A percentile compares a stretch with the other conserved stretches of the same genome.
Evolutionary conservation across 2,113 vertebrate species (phyloP).

Genomic region (Dromaius novaehollandiae): DNA sequence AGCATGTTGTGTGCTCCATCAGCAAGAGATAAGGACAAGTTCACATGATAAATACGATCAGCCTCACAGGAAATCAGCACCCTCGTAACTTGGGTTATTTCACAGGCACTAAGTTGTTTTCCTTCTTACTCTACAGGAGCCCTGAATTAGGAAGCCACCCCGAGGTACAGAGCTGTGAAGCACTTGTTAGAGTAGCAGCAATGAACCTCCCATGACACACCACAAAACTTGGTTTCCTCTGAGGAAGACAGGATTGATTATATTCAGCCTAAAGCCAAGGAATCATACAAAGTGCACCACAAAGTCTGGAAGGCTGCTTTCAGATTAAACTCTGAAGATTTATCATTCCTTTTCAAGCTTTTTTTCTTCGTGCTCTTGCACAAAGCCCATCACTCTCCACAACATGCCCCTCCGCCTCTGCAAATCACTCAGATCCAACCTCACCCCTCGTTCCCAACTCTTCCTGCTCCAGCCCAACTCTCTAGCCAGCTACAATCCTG

Average conservation of each 20-base stretch:
- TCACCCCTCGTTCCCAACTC: neutral
- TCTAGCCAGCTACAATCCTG: neutral
- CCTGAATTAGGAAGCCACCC: neutral
- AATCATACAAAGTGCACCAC: neutral
- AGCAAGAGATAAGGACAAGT: neutral
- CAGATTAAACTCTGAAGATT: neutral
- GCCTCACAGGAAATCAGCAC: no score
- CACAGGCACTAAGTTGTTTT: neutral
- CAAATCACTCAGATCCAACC: neutral
- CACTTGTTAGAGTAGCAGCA: neutral
- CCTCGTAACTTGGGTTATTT: neutral
- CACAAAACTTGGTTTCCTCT: neutral
- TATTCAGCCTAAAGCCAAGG: neutral
- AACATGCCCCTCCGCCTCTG: neutral
- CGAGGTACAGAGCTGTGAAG: neutral
- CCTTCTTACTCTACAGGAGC: neutral
- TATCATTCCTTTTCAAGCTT: neutral
- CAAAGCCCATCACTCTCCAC: neutral
- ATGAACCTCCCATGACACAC: neutral
- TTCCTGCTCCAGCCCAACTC: neutral
- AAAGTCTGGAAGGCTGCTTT: neutral
- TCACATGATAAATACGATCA: neutral
- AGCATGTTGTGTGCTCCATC: neutral
- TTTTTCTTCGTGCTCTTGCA: neutral
- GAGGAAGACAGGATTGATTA: neutral